Base-by-base conservation (phyloP, 2,888 invertebrate genomes). In the Prosopocoilus inquinatus region DNA sequence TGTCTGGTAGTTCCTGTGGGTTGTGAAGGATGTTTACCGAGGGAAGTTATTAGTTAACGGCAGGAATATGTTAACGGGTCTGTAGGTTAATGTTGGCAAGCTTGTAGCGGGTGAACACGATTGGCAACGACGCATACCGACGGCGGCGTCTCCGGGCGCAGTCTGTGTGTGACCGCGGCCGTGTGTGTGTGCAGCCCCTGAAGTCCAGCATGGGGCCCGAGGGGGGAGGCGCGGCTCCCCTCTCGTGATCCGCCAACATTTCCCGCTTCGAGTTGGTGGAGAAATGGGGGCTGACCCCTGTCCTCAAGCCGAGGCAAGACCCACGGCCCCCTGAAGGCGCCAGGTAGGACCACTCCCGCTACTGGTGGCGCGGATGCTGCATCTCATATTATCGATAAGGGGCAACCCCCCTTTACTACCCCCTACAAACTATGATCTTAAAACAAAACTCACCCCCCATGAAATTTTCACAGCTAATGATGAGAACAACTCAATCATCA, bases 221-320 rank as follows among this genome's bases (percentile, higher is more conserved):
- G 82, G 80, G 82, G 82, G 82, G 80, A 81, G 76, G 76, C 74
- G 75, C 74, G 78, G 80, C 80, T 81, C 82, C 81, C 82, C 81
- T 81, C 82, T 81, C 81, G 80, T 81, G 80, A 82, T 80, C 84
- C 85, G 86, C 85, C 90, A 91, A 89, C 90, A 94, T 94, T 94
- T 92, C 94, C 88, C 93, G 92, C 86, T 90, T 94, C 89, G 93
- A 93, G 88, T 91, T 93, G 85, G 88, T 92, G 84, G 93, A 94
- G 86, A 91, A 92, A 92, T 94, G 94, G 94, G 94, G 94, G 90
- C 91, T 94, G 84, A 93, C 93, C 88, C 94, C 94, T 88, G 92
- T 93, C 89, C 90, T 93, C 87, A 89, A 90, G 84, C 92, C 92
- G 89, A 91, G 92, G 87, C 91, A 91, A 89, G 91, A 92, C 85